phyloP scores from a whole-genome alignment of 1,140 invertebrate species.

The Glossosoma conforme region DNA sequence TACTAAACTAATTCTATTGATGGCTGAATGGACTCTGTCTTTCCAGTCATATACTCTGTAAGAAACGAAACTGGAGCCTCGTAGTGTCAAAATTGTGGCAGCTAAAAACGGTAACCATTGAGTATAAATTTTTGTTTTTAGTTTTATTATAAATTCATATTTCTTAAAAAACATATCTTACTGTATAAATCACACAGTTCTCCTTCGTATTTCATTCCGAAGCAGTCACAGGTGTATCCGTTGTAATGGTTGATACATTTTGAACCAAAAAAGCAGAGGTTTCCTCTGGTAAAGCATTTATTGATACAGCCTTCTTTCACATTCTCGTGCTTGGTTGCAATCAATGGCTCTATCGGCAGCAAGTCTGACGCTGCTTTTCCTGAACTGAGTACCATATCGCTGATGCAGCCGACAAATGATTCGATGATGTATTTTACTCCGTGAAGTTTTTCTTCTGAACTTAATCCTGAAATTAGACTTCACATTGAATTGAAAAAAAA shows the following conservation, averaged over 20 bases:
- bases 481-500: no score
- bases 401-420: conserved; percentile 87
- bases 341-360: conserved; percentile 70
- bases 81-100: conserved; percentile 78
- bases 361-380: conserved; percentile 78
- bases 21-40: conserved; percentile 81
- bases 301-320: conserved; percentile 79
- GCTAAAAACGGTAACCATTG: conserved; percentile 53
- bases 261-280: conserved; percentile 78
- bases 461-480: conserved; percentile 63
- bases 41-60: conserved; percentile 91
- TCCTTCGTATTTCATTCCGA: conserved; percentile 86
- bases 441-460: conserved; percentile 77
- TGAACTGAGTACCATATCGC: conserved; percentile 75
- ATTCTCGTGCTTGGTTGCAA: conserved; percentile 80
- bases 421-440: conserved; percentile 88
- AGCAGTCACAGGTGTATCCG: conserved; percentile 82
- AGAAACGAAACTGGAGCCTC: conserved; percentile 88
- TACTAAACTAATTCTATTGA: conserved; percentile 78
- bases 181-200: conserved; percentile 85
- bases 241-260: conserved; percentile 87
- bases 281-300: conserved; percentile 72
- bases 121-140: conserved; percentile 32
- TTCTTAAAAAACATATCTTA: conserved; percentile 48
- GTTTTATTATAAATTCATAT: conserved; percentile 37